Evolutionary conservation across 2,888 invertebrate genomes (phyloP).

Genomic region (Zelleria hepariella): DNA sequence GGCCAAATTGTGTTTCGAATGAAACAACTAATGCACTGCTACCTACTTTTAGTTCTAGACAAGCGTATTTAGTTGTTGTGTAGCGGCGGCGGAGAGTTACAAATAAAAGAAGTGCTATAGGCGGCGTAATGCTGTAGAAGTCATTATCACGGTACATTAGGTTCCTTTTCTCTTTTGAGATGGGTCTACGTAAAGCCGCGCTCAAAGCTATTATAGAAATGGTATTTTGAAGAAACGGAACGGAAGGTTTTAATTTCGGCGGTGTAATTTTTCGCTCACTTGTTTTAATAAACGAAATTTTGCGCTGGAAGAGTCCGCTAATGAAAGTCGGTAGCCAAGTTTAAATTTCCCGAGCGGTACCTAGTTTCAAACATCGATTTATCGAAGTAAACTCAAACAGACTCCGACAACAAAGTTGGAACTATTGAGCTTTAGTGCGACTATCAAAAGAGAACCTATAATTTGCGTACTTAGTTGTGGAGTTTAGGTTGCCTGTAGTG

Average conservation of each 20-base stretch:
- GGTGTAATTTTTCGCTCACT: not conserved
- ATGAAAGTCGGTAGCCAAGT: not conserved
- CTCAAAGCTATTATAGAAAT: not conserved
- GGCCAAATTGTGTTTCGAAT: not conserved
- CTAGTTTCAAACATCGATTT: not conserved
- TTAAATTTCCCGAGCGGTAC: not conserved
- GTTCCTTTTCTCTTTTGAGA: not conserved
- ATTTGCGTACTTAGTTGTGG: no score
- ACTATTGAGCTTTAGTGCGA: not conserved
- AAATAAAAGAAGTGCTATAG: not conserved
- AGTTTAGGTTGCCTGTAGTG: no score
- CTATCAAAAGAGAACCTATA: not conserved
- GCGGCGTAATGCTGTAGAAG: not conserved
- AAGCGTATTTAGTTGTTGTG: not conserved
- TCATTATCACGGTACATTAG: conserved; percentile 5
- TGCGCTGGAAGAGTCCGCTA: not conserved
- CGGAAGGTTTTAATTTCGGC: not conserved
- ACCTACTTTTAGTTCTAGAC: no score
- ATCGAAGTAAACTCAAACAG: not conserved
- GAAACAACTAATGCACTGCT: not conserved
- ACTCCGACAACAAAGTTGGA: not conserved
- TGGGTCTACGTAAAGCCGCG: not conserved
- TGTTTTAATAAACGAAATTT: not conserved
- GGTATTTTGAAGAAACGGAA: not conserved
- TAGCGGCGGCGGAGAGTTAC: not conserved